Evolutionary conservation across 1,140 invertebrate genomes (phyloP), one percentile per base, ranked within the genome.

Genomic region (Cydia strobilella): DNA sequence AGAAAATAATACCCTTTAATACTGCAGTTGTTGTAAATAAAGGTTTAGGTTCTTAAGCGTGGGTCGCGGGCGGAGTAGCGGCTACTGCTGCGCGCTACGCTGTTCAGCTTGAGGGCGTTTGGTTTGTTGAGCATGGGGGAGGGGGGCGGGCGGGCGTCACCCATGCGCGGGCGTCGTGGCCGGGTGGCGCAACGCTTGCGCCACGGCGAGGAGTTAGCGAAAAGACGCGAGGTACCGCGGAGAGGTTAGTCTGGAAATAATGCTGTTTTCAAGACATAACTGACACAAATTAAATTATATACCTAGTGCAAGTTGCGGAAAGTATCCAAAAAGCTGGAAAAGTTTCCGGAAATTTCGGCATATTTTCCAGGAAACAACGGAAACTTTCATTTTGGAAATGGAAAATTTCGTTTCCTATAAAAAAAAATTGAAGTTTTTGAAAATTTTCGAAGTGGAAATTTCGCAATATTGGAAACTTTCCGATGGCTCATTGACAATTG

Each of bases 41-140:
- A 25, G 2, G 72, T 62, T 89, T 89, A 88, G 23, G 76, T 69
- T 93, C 93, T 93, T 93, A 93, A 93, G 76, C 93, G 85, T 39
- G 93, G 93, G 77, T 93, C 93, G 66, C 93, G 82, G 13, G 93
- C 93, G 35, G 89, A 93, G 69, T 93, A 93, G 45, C 92, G 86
- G 76, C 88, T 90, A 39, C 90, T 85, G 35, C 90, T 77, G 73
- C 90, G 84, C 42, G 91, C 90, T 81, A 87, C 89, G 79, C 88
- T 89, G 86, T 92, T 90, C 18, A 89, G 84, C 76, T 92, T 92
- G 35, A 90, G 80, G 65, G 88, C 86, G 74, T 89, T 86, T 31
- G 91, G 92, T 79, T 91, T 93, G 74, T 91, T 90, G 77, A 93
- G 85, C 93, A 93, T 93, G 80, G 92, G 90, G 86, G 85, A 83